phyloP scores from a whole-genome alignment of 2,113 vertebrate genomes.

The Ariopsis seemanni region DNA sequence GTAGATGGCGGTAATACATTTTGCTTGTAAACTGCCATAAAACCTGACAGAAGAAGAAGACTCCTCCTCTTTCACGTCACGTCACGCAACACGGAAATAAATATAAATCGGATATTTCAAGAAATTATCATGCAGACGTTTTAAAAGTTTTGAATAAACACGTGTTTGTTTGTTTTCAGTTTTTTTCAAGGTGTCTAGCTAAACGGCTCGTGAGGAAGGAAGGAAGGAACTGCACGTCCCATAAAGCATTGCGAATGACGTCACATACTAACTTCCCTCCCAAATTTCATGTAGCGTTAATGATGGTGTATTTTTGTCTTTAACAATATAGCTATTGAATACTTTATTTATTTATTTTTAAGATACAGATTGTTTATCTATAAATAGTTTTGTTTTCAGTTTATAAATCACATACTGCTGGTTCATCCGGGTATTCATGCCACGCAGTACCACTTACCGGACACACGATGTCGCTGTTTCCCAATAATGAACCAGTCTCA shows the following conservation, averaged over 20 bases:
- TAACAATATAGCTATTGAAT: not conserved
- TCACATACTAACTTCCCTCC: not conserved
- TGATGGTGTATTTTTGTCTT: not conserved
- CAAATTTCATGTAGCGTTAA: not conserved
- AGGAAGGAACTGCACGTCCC: not conserved
- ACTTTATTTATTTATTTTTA: not conserved
- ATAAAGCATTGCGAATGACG: not conserved
- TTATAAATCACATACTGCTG: not conserved
- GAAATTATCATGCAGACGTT: not conserved
- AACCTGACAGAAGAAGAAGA: too few relatives aligned
- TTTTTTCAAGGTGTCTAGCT: not conserved
- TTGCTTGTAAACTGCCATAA: too few relatives aligned
- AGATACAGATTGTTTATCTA: not conserved
- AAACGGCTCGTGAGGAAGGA: not conserved
- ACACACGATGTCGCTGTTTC: slow-evolving; percentile 19
- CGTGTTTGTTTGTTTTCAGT: too few relatives aligned
- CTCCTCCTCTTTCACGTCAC: not conserved
- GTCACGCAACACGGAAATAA: not conserved
- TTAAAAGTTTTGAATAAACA: not conserved
- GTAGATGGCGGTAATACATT: too few relatives aligned
- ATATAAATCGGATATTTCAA: not conserved
- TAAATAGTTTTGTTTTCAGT: not conserved
- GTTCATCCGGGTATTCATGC: not conserved
- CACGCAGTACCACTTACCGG: not conserved
- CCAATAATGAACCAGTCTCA: not conserved